A percentile compares a stretch with the other conserved stretches of the same genome.
Conservation (phyloP, 2,113 vertebrate species). For the Willisornis vidua region DNA sequence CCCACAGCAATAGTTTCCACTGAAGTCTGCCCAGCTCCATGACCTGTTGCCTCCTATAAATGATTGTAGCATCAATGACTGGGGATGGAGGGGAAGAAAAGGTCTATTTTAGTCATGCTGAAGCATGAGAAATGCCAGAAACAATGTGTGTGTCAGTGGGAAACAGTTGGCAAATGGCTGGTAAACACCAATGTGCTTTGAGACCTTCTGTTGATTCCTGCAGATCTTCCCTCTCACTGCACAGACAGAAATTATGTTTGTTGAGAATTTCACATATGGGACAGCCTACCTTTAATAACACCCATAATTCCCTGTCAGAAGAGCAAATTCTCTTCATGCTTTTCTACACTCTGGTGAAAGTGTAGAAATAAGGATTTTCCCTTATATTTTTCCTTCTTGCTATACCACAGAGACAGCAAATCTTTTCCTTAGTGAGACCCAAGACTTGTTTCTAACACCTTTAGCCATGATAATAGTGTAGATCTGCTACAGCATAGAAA, state of each 20-base stretch:
- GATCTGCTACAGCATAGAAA: background rate
- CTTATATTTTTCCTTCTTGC: background rate
- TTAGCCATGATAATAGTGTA: background rate
- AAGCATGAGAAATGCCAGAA: background rate
- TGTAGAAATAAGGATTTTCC: background rate
- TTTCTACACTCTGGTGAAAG: background rate
- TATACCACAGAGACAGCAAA: background rate
- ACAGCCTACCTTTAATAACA: background rate
- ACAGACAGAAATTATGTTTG: background rate
- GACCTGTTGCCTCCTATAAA: background rate
- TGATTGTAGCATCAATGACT: background rate
- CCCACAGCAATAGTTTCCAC: background rate
- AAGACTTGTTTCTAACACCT: background rate
- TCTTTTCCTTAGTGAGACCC: background rate
- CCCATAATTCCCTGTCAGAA: background rate
- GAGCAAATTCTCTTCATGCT: background rate
- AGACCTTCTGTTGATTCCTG: background rate
- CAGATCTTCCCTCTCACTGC: background rate
- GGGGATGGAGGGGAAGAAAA: background rate
- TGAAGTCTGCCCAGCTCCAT: background rate
- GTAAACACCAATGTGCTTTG: background rate
- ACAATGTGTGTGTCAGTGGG: background rate
- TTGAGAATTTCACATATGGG: background rate
- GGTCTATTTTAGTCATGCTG: background rate
- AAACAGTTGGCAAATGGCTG: background rate